Conservation (phyloP, 2,797 vertebrate species). For the Sphenodon punctatus region DNA sequence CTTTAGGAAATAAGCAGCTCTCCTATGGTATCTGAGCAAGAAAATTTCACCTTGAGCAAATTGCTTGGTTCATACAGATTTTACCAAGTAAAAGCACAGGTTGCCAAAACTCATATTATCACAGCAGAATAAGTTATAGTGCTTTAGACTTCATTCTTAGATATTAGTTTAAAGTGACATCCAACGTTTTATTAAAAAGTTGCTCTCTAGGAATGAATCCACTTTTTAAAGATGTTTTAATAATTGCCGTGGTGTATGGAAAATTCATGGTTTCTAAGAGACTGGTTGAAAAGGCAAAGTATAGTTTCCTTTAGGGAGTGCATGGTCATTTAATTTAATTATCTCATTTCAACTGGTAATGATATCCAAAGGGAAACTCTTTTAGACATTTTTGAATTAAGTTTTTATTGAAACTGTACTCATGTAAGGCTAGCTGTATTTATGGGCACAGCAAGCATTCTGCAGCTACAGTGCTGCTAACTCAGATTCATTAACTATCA, state of each 20-base stretch:
- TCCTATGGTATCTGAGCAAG: constrained; percentile 25
- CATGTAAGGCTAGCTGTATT: constrained; percentile 9
- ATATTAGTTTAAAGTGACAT: constrained; percentile 19
- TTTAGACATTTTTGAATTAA: constrained; percentile 33
- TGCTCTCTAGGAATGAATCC: constrained; percentile 9
- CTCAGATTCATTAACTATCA: background rate
- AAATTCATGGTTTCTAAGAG: background rate
- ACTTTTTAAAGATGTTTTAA: constrained; percentile 28
- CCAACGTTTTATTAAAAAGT: constrained; percentile 34
- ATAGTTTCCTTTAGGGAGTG: constrained; percentile 35
- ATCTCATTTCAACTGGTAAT: constrained; percentile 25
- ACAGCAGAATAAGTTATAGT: constrained; percentile 26
- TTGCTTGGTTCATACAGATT: constrained; percentile 48
- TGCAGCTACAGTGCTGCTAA: background rate
- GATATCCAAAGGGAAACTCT: constrained; percentile 42
- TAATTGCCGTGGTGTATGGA: constrained; percentile 34
- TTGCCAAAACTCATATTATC: constrained; percentile 2
- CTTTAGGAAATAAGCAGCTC: constrained; percentile 57
- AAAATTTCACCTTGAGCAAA: constrained; percentile 58
- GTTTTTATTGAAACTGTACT: constrained; percentile 51
- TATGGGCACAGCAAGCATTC: constrained; percentile 3
- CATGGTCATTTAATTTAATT: constrained; percentile 55
- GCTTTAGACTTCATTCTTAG: constrained; percentile 14
- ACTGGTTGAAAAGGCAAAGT: constrained; percentile 46
- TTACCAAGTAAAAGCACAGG: constrained; percentile 29